Base-by-base conservation (phyloP, 2,113 vertebrate species). In the Chloropsis cyanopogon region DNA sequence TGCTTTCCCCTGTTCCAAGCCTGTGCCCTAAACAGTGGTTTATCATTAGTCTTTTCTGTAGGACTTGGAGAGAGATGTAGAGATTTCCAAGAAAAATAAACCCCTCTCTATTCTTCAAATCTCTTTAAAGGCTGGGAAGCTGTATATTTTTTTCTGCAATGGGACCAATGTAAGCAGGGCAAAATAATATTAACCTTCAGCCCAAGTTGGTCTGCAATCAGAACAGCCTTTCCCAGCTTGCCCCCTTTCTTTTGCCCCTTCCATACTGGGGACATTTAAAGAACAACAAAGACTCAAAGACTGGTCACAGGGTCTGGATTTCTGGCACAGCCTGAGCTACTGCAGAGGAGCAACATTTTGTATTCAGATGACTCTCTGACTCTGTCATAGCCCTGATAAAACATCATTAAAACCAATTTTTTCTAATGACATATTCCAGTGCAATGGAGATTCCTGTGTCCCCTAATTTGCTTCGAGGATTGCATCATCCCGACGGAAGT, bases 401-500 rank as follows among this genome's bases (percentile, higher is more conserved):
- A 71, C 33, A 39, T 83, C 21, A 31, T 96, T 94, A 93, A 93
- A 96, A 39, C 25, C 90, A 90, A 86, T 83, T 96, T 90, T 96
- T 96, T 94, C 90, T 79, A 82, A 93, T 93, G 80, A 88, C 63
- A 66, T 86, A 84, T 66, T 82, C 70, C 86, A 79, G 29, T 42
- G 82, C 85, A 88, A 3, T 72, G 82, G 95, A 95, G 85, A 95
- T 92, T 90, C 81, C 95, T 91, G 72, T 54, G 93, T 95, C 56
- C 71, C 18, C 87, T 91, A 88, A 97, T 96, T 96, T 97, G 91
- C 94, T 94, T 80, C 15, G 57, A 94, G 82, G 81, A 84, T 96
- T 95, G 95, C 96, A 86, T 96, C 96, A 95, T 92, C 69, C 78
- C 0, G 11, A 86, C 79, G 91, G 91, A 92, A 93, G 91, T 37